These are phyloP conservation scores for Drosophila melanica DNA, from an alignment of 1,140 invertebrate genomes.

Conservation along the genomic window DNA sequence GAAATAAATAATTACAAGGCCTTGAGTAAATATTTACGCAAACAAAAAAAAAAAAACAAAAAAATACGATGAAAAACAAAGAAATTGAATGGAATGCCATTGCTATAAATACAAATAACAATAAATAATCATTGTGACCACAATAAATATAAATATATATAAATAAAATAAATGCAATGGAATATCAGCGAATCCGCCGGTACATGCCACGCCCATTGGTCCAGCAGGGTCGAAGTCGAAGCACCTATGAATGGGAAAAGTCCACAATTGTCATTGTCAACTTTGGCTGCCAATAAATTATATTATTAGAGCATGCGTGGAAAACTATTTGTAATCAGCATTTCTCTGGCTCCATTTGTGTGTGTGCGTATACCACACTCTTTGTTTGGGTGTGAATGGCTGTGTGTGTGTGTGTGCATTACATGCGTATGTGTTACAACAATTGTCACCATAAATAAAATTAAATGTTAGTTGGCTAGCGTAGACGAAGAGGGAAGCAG, in stretches of 20 bases:
- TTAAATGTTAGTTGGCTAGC: constrained; percentile 60
- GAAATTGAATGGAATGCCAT: constrained; percentile 34
- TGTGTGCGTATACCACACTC: constrained; percentile 24
- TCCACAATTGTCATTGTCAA: constrained; percentile 81
- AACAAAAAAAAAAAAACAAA: constrained; percentile 5
- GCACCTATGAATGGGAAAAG: constrained; percentile 51
- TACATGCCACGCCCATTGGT: background rate
- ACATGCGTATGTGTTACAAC: constrained; percentile 54
- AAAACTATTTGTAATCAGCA: constrained; percentile 73
- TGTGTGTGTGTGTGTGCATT: constrained; percentile 37
- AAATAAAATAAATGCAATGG: constrained; percentile 72
- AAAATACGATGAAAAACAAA: constrained; percentile 16
- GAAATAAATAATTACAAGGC: constrained; percentile 48
- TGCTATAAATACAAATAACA: constrained; percentile 69
- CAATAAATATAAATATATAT: constrained; percentile 56
- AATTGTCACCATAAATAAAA: constrained; percentile 83
- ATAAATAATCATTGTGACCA: constrained; percentile 69
- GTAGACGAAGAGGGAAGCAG: constrained; percentile 30
- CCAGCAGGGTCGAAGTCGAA: background rate
- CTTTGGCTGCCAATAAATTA: constrained; percentile 73
- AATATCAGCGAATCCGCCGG: constrained; percentile 31
- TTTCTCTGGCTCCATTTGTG: constrained; percentile 3
- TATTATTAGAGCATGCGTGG: constrained; percentile 66
- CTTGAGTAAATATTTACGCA: background rate
- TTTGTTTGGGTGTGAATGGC: background rate